Conservation (phyloP, 2,113 vertebrate species). For the Mobula hypostoma region DNA sequence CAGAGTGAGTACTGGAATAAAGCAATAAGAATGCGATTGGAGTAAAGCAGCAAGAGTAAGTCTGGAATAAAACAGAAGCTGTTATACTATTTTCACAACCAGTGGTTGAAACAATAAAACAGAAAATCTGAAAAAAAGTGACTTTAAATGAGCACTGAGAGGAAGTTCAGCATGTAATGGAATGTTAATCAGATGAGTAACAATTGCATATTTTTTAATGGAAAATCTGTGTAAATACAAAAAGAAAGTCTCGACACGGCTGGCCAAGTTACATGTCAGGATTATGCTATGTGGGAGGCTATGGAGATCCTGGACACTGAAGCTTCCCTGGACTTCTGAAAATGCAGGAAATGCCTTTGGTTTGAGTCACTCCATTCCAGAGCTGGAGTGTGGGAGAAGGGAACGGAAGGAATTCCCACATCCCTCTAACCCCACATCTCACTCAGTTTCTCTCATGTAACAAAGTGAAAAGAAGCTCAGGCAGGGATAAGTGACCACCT, state of each 20-base stretch:
- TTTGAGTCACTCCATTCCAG: neutral
- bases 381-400: neutral
- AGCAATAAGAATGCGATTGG: no score
- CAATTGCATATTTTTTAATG: neutral
- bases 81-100: neutral
- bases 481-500: neutral
- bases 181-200: neutral
- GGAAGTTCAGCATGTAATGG: neutral
- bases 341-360: neutral
- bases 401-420: neutral
- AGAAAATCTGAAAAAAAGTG: neutral
- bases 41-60: neutral
- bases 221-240: no score
- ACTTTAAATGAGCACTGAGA: neutral
- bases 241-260: neutral
- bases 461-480: neutral
- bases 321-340: neutral
- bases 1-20: no score
- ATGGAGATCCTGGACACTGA: neutral
- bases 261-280: neutral
- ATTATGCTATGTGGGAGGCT: neutral
- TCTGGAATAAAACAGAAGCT: neutral
- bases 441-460: no score
- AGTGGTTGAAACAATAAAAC: neutral
- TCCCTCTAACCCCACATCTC: no score